A percentile compares a stretch with the other conserved stretches of the same genome.
These are phyloP conservation scores for Eciton burchellii DNA, from an alignment of 1,140 invertebrate species.

Conservation along the genomic window DNA sequence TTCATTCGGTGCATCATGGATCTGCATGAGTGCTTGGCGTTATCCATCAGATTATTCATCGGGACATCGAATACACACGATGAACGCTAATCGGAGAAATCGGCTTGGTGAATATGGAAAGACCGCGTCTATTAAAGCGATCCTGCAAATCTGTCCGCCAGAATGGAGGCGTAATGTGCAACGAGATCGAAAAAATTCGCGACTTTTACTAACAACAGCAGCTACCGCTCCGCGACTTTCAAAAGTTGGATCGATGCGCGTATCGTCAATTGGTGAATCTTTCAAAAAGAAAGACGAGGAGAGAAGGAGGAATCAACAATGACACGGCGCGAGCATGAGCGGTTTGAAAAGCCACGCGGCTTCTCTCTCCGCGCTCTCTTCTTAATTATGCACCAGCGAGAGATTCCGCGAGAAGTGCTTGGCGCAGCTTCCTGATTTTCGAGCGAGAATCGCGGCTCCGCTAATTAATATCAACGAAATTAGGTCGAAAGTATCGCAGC, in stretches of 20 bases:
- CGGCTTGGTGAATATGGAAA: constrained; percentile 37
- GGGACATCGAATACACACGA: not conserved
- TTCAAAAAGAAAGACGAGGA: constrained; percentile 5
- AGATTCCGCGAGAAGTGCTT: constrained; percentile 3
- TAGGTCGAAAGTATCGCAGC: constrained; percentile 44
- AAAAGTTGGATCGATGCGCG: not conserved
- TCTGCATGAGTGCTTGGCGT: constrained; percentile 7
- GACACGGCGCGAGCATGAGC: not conserved
- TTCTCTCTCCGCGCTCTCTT: not conserved
- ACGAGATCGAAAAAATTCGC: constrained; percentile 23
- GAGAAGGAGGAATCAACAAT: not conserved
- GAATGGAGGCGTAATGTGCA: not conserved
- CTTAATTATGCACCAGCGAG: constrained; percentile 40
- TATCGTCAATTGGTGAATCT: not conserved
- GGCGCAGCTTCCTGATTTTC: constrained; percentile 44
- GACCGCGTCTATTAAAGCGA: constrained; percentile 24
- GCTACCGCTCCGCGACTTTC: not conserved
- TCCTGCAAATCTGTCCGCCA: not conserved
- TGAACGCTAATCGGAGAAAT: constrained; percentile 37
- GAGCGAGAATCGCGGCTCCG: constrained; percentile 35
- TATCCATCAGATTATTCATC: constrained; percentile 24
- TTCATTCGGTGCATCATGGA: not conserved
- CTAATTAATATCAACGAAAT: constrained; percentile 60
- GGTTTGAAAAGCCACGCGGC: constrained; percentile 20
- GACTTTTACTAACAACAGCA: not conserved